phyloP scores from a whole-genome alignment of 2,888 invertebrate genomes.

The Dichetophora obliterata region DNA sequence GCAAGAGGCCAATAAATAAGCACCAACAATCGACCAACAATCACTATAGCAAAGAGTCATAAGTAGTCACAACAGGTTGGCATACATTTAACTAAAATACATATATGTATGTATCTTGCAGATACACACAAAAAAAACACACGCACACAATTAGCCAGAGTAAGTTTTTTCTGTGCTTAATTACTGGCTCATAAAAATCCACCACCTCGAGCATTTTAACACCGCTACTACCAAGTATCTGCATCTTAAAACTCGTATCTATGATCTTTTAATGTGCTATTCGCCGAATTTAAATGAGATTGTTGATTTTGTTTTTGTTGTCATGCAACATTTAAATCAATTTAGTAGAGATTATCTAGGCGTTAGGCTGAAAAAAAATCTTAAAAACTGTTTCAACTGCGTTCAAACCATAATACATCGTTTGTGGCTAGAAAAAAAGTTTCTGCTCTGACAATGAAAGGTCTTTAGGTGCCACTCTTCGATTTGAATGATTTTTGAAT shows the following conservation, averaged over 20 bases:
- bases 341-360: neutral
- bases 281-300: slow-evolving; percentile 1
- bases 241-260: neutral
- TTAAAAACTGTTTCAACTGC: too few species aligned
- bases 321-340: slow-evolving; percentile 28
- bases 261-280: slow-evolving; percentile 5
- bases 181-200: neutral
- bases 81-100: too few species aligned
- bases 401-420: too few species aligned
- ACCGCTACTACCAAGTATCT: neutral
- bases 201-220: neutral
- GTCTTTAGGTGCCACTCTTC: too few species aligned
- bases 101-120: too few species aligned
- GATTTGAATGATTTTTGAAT: too few species aligned
- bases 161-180: neutral
- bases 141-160: neutral
- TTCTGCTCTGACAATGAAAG: too few species aligned
- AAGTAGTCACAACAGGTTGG: too few species aligned
- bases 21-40: slow-evolving; percentile 3
- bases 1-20: neutral
- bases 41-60: neutral
- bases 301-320: neutral
- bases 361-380: too few species aligned
- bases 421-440: too few species aligned
- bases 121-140: neutral